Evolutionary conservation across 2,797 vertebrate species (phyloP), one percentile per base, ranked within the genome.

Genomic region (Discoglossus pictus): DNA sequence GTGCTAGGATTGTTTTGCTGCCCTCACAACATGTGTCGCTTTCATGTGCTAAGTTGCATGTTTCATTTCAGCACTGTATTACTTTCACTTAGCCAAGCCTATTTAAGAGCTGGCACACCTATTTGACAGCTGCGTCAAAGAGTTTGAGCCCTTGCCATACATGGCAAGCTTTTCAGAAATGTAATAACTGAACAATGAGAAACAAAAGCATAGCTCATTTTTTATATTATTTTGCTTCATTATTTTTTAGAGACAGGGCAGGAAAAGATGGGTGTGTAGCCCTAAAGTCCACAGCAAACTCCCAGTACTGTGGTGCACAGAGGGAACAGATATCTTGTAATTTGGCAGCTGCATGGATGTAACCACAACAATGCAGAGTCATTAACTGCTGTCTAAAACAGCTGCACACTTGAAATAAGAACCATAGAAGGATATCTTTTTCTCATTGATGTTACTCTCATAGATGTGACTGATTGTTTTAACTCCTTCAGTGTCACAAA

Each of bases 121-220:
- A 68, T 80, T 55, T 78, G 68, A 78, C 80, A 87, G 76, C 75
- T 81, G 80, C 66, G 68, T 50, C 76, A 68, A 58, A 70, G 74
- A 72, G 66, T 39, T 1, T 74, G 67, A 78, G 63, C 72, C 54
- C 63, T 69, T 75, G 60, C 18, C 47, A 17, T 79, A 59, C 20
- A 38, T 31, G 15, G 69, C 64, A 65, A 58, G 60, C 72, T 78
- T 75, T 72, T 39, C 62, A 40, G 42, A 7, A 73, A 20, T 59
- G 72, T 77, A 10, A 35, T 70, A 47, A 68, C 63, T 48, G 61
- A 50, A 76, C 47, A 39, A 24, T 40, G 38, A 53, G 39, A 62
- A 23, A 64, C 36, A 10, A 70, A 55, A 61, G 75, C 0, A 66
- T 72, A 76, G 18, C 54, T 76, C 61, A 24, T 68, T 73, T 21